Evolutionary conservation across 2,888 invertebrate species (phyloP).

Genomic region (Ceramica pisi): DNA sequence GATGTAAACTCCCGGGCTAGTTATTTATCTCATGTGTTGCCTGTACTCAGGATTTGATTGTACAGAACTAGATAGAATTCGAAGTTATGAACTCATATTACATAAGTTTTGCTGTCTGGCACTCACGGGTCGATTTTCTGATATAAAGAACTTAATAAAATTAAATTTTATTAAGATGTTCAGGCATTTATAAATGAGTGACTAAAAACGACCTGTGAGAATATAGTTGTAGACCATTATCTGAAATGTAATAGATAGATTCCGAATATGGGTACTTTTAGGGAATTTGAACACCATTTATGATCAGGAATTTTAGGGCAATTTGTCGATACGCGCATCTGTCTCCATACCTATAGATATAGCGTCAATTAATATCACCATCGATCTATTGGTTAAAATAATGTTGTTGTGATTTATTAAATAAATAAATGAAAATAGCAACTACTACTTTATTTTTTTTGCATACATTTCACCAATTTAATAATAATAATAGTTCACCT

Average conservation of each 20-base stretch:
- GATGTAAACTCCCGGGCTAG: not conserved
- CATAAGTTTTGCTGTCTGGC: slow-evolving; percentile 21
- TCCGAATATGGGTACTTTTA: slow-evolving; percentile 20
- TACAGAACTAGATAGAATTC: slow-evolving; percentile 48
- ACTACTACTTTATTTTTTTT: slow-evolving; percentile 13
- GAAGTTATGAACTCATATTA: slow-evolving; percentile 48
- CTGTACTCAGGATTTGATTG: slow-evolving; percentile 52
- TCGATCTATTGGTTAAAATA: slow-evolving; percentile 71
- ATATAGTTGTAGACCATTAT: slow-evolving; percentile 35
- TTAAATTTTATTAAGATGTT: slow-evolving; percentile 52
- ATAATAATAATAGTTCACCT: no score
- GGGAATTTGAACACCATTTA: slow-evolving; percentile 13
- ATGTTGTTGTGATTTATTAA: slow-evolving; percentile 77
- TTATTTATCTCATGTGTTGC: slow-evolving; percentile 25
- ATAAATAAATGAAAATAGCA: slow-evolving; percentile 60
- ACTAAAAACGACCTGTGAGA: slow-evolving; percentile 28
- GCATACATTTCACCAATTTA: not conserved
- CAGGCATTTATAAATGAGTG: slow-evolving; percentile 17
- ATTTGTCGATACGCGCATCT: slow-evolving; percentile 44
- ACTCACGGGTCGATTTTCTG: slow-evolving; percentile 29
- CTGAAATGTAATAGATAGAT: slow-evolving; percentile 28
- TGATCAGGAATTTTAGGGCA: slow-evolving; percentile 19
- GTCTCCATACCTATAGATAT: slow-evolving; percentile 66
- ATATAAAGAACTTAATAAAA: slow-evolving; percentile 40
- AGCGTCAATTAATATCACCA: slow-evolving; percentile 78